Percentiles rank a stretch among this genome's conserved stretches.
These are phyloP conservation scores for Urocitellus parryii DNA, from an alignment of 2,113 vertebrate genomes.

Conservation along the genomic window DNA sequence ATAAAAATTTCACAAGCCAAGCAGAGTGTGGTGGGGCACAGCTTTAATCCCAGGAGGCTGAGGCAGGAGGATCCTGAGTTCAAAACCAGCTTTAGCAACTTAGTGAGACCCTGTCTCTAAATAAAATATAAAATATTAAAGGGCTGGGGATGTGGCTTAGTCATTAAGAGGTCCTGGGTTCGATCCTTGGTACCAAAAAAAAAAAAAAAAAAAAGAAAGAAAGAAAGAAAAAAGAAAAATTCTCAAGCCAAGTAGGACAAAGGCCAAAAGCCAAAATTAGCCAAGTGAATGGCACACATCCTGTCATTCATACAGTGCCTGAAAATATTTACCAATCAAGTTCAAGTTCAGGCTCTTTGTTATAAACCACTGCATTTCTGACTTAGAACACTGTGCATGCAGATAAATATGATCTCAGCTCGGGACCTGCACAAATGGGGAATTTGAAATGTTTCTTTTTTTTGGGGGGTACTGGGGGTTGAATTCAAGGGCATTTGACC, in stretches of 20 bases:
- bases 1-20: slow-evolving; percentile 44
- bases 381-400: background rate
- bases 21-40: rapidly evolving
- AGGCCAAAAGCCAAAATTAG: rapidly evolving
- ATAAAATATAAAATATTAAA: too few species aligned
- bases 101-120: too few species aligned
- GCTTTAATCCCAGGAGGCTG: too few species aligned
- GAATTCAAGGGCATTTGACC: too few species aligned
- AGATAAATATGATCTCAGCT: slow-evolving; percentile 48
- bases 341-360: background rate
- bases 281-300: background rate
- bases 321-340: background rate
- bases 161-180: too few species aligned
- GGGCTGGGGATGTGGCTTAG: too few species aligned
- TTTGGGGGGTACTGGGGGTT: too few species aligned
- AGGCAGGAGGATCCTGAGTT: too few species aligned
- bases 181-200: too few species aligned
- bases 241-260: background rate
- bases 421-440: background rate
- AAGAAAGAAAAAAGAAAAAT: too few species aligned
- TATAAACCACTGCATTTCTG: background rate
- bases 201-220: too few species aligned
- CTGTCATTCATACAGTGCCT: background rate
- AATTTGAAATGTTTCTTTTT: background rate
- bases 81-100: too few species aligned